Evolutionary conservation across 2,113 vertebrate species (phyloP).

Genomic region (Saguinus imperator): DNA sequence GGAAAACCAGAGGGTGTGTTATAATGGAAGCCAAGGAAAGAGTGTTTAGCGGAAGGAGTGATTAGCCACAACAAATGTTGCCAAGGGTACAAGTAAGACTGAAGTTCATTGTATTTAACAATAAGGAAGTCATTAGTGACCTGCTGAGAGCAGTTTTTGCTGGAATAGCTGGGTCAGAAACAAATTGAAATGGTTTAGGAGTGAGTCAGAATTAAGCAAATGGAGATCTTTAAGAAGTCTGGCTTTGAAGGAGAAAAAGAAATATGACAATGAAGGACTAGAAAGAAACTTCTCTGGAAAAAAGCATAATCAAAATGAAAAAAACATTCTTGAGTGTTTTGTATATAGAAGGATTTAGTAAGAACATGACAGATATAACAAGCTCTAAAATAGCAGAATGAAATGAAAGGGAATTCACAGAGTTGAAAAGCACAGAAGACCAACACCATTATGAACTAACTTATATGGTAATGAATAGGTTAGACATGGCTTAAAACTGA

Average conservation of each 20-base stretch:
- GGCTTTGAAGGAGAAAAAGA: conserved; percentile 12
- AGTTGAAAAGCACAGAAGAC: background rate
- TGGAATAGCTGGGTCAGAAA: background rate
- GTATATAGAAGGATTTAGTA: background rate
- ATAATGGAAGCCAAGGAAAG: background rate
- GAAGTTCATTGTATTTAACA: background rate
- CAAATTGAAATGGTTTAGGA: background rate
- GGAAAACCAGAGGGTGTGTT: background rate
- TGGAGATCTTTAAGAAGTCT: conserved; percentile 39
- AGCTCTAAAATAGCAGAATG: background rate
- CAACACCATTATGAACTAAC: background rate
- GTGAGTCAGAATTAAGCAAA: conserved; percentile 53
- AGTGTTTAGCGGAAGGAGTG: background rate
- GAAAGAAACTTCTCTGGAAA: background rate
- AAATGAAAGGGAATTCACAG: conserved; percentile 2
- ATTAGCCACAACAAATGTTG: background rate
- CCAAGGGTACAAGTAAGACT: background rate
- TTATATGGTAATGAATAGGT: background rate
- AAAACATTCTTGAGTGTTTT: background rate
- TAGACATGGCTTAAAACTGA: background rate
- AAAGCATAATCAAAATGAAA: background rate
- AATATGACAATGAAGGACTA: background rate
- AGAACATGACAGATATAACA: background rate
- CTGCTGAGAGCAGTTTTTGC: background rate
- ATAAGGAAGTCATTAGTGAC: background rate